Evolutionary conservation across 2,888 invertebrate genomes (phyloP).

Genomic region (Oligia strigilis): DNA sequence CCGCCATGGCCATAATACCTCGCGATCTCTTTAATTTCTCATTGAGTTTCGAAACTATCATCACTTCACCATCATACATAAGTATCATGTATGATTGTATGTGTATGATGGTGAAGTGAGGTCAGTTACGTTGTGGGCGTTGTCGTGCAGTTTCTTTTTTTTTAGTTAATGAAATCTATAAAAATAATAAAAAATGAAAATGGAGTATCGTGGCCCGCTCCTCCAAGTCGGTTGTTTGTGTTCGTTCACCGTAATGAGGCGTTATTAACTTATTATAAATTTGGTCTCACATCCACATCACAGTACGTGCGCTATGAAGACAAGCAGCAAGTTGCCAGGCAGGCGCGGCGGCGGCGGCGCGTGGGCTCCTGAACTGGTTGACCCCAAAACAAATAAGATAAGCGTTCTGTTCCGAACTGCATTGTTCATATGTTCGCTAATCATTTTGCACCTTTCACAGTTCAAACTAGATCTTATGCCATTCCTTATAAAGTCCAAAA

Average conservation of each 20-base stretch:
- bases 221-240: not conserved
- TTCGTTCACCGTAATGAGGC: constrained; percentile 10
- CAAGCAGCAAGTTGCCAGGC: constrained; percentile 11
- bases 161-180: constrained; percentile 6
- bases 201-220: constrained; percentile 1
- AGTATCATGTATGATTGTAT: too few relatives aligned
- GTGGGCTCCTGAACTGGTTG: constrained; percentile 67
- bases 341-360: constrained; percentile 16
- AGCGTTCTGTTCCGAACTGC: constrained; percentile 69
- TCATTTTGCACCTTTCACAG: constrained; percentile 24
- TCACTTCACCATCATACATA: not conserved
- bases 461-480: constrained; percentile 41
- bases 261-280: not conserved
- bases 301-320: constrained; percentile 6
- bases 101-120: too few relatives aligned
- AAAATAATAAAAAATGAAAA: constrained; percentile 8
- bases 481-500: constrained; percentile 22
- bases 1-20: not conserved
- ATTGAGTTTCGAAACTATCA: not conserved
- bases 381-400: constrained; percentile 77
- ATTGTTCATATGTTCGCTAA: constrained; percentile 48
- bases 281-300: constrained; percentile 6
- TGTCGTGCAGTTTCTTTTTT: too few relatives aligned
- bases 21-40: not conserved
- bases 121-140: too few relatives aligned